phyloP scores from a whole-genome alignment of 2,888 invertebrate species.

The Thymelicus sylvestris region DNA sequence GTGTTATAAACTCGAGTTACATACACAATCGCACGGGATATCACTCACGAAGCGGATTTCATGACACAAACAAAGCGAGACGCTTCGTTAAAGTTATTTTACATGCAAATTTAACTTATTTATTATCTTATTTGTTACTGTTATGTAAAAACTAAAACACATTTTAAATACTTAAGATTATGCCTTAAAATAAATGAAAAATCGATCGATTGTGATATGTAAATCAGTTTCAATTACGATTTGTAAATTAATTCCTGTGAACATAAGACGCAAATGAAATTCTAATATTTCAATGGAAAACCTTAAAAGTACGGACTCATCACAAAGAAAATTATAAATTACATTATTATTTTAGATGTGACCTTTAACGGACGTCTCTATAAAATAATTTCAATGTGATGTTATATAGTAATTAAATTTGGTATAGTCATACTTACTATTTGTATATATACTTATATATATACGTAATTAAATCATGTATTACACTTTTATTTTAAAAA shows the following conservation, averaged over 20 bases:
- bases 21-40: slow-evolving; percentile 15
- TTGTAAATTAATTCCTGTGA: too few relatives aligned
- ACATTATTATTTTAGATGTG: slow-evolving; percentile 48
- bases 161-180: too few relatives aligned
- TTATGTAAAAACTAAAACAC: too few relatives aligned
- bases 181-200: too few relatives aligned
- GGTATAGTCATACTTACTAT: too few relatives aligned
- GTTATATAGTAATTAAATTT: too few relatives aligned
- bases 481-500: too few relatives aligned
- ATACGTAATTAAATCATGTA: too few relatives aligned
- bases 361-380: slow-evolving; percentile 54
- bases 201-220: too few relatives aligned
- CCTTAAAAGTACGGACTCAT: slow-evolving; percentile 46
- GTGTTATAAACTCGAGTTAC: slow-evolving; percentile 31
- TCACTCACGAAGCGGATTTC: slow-evolving; percentile 16
- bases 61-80: slow-evolving; percentile 27
- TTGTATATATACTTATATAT: too few relatives aligned
- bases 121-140: too few relatives aligned
- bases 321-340: slow-evolving; percentile 54
- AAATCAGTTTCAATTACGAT: too few relatives aligned
- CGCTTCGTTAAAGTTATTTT: neutral
- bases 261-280: neutral
- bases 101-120: neutral
- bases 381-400: slow-evolving; percentile 33
- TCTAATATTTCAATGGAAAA: slow-evolving; percentile 39